phyloP scores from a whole-genome alignment of 2,797 vertebrate species.

The Pipistrellus nathusii region DNA sequence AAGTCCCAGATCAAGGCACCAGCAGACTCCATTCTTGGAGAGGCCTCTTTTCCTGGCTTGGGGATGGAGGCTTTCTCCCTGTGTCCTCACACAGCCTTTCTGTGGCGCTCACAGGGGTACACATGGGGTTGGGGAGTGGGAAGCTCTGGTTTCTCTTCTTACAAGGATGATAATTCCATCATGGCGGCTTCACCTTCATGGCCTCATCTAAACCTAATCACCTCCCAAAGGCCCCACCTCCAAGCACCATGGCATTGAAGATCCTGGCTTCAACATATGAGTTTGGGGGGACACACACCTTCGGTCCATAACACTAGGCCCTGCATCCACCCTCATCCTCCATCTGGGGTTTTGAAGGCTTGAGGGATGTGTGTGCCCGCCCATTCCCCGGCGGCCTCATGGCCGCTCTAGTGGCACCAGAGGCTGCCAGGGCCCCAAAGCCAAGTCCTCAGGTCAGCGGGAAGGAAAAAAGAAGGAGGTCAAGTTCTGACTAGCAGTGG shows the following conservation, averaged over 20 bases:
- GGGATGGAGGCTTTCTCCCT: neutral
- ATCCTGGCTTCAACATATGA: neutral
- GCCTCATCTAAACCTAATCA: neutral
- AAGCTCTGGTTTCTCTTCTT: neutral
- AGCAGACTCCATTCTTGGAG: rapidly evolving
- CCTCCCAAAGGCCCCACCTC: neutral
- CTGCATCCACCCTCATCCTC: rapidly evolving
- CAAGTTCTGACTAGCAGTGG: neutral
- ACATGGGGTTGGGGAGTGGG: neutral
- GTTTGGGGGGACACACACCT: neutral
- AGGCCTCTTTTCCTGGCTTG: neutral
- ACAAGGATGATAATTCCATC: neutral
- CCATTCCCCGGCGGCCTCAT: rapidly evolving
- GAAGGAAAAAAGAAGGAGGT: neutral
- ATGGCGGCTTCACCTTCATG: neutral
- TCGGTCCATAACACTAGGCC: neutral
- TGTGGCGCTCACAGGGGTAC: neutral
- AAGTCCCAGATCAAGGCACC: neutral
- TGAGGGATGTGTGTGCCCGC: rapidly evolving
- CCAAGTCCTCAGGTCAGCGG: neutral
- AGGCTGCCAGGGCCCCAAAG: neutral
- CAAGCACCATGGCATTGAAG: neutral
- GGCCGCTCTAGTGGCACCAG: neutral
- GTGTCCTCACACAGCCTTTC: neutral
- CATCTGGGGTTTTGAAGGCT: neutral